These are phyloP conservation scores for Pogonomyrmex californicus DNA, from an alignment of 1,140 invertebrate species.

Conservation along the genomic window DNA sequence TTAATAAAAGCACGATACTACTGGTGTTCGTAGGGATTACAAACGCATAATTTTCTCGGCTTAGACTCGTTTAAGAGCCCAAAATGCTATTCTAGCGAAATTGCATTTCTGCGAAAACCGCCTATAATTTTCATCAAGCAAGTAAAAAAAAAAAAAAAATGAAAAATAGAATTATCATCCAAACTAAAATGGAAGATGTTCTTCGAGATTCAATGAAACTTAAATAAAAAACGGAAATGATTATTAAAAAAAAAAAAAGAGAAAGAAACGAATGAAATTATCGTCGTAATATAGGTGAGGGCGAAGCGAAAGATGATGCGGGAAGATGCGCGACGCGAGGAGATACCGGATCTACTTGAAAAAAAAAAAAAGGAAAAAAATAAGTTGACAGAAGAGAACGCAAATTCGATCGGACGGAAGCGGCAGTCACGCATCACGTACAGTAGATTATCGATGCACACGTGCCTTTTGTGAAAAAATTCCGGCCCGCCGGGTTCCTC, in stretches of 20 bases:
- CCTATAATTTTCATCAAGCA: not conserved
- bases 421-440: conserved; percentile 66
- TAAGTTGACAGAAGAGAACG: conserved; percentile 1
- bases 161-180: not conserved
- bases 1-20: conserved; percentile 37
- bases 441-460: conserved; percentile 70
- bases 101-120: not conserved
- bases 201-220: not conserved
- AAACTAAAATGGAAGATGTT: not conserved
- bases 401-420: conserved; percentile 66
- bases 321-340: not conserved
- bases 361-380: not conserved
- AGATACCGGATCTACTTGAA: not conserved
- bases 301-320: not conserved
- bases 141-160: not conserved
- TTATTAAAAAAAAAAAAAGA: not conserved
- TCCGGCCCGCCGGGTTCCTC: conserved; percentile 56
- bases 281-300: not conserved
- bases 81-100: too few species aligned
- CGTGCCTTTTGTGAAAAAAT: conserved; percentile 76
- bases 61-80: not conserved
- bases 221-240: not conserved
- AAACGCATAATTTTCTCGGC: conserved; percentile 69
- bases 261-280: not conserved
- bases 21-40: conserved; percentile 68